These are phyloP conservation scores for Cirrhinus mrigala DNA, from an alignment of 2,797 vertebrate species.

Conservation along the genomic window DNA sequence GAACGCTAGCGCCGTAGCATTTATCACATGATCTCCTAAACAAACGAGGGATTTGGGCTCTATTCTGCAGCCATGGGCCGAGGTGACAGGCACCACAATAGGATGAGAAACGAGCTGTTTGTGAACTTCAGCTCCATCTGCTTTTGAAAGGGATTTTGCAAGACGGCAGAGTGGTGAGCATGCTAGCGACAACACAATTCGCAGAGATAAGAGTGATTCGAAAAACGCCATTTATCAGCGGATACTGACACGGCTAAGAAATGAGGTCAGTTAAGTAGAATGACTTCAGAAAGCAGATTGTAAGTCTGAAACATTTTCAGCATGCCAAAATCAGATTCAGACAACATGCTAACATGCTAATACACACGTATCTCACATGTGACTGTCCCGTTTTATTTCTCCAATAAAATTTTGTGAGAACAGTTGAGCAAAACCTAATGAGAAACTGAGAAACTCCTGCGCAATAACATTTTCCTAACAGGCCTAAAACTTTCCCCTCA, in stretches of 20 bases:
- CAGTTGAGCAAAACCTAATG: not conserved
- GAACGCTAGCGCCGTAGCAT: slow-evolving; percentile 28
- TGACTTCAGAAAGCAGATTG: slow-evolving; percentile 4
- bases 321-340: not conserved
- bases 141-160: slow-evolving; percentile 48
- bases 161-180: slow-evolving; percentile 47
- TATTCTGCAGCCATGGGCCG: slow-evolving; percentile 36
- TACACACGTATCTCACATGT: not conserved
- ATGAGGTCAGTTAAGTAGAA: slow-evolving; percentile 17
- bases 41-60: slow-evolving; percentile 41
- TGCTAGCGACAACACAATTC: slow-evolving; percentile 12
- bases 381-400: not conserved
- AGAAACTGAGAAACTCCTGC: not conserved
- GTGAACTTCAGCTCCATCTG: slow-evolving; percentile 47
- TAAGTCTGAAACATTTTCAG: not conserved
- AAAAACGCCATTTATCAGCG: slow-evolving; percentile 10
- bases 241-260: slow-evolving; percentile 31
- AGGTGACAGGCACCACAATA: slow-evolving; percentile 52
- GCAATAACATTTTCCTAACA: not conserved
- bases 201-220: slow-evolving; percentile 39
- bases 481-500: not conserved
- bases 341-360: not conserved
- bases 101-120: slow-evolving; percentile 62
- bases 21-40: slow-evolving; percentile 36
- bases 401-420: not conserved